phyloP scores from a whole-genome alignment of 2,888 invertebrate genomes.

The Lasius platythorax region DNA sequence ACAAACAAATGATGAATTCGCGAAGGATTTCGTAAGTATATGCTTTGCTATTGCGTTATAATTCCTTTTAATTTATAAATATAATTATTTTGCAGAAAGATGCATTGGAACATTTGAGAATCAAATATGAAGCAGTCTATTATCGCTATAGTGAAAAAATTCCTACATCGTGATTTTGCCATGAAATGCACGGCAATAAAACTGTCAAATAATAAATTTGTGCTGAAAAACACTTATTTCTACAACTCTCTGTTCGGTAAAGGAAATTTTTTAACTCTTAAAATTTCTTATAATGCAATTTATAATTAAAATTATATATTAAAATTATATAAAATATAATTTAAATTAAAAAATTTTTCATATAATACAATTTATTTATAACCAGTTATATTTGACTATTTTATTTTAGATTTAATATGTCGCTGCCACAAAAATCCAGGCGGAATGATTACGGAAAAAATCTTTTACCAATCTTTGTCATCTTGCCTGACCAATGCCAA shows the following conservation, averaged over 20 bases:
- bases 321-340: conserved; percentile 2
- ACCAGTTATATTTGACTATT: background rate
- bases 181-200: conserved; percentile 15
- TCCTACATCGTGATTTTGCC: background rate
- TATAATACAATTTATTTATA: background rate
- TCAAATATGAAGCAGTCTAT: conserved; percentile 9
- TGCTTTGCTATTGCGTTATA: background rate
- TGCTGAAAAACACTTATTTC: background rate
- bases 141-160: background rate
- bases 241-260: background rate
- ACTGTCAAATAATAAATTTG: background rate
- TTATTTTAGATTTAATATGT: conserved; percentile 8
- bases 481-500: background rate
- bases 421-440: background rate
- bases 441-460: background rate
- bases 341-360: background rate
- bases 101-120: background rate
- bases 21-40: conserved; percentile 11
- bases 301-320: background rate
- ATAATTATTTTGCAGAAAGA: conserved; percentile 6
- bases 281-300: background rate
- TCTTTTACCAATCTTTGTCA: background rate
- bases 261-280: background rate
- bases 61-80: background rate
- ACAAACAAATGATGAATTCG: background rate